Base-by-base conservation (phyloP, 2,888 invertebrate genomes). In the Tiphia femorata region DNA sequence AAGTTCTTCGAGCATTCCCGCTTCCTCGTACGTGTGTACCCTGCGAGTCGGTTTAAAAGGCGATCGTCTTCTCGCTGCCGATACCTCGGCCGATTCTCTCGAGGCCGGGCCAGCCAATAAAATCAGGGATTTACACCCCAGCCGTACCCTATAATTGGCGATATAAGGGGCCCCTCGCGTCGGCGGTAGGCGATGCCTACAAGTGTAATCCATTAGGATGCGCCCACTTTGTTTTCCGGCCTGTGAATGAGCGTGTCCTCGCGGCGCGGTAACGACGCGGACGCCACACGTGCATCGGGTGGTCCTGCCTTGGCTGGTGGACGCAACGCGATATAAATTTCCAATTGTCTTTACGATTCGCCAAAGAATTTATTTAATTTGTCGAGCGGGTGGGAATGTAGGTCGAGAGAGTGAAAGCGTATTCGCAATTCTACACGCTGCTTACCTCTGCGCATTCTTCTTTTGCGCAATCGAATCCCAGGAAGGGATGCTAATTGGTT, bases 171-270 rank as follows among this genome's bases (percentile, higher is more conserved):
- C 51, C 58, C 43, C 58, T 56, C 59, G 58, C 23, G n/a, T 38
- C 43, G 44, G 62, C 73, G 56, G 71, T 68, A 72, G 76, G 70
- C 74, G 72, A 76, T 70, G 60, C 67, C 53, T 77, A 76, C 76
- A 77, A 77, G 77, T 77, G 77, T 75, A 75, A 75, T 77, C 75
- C 76, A 77, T 77, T 77, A 73, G 67, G 76, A 77, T 75, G 77
- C 72, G 73, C 68, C 71, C 67, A 71, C 70, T 75, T 70, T 73
- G 71, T 73, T 72, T n/a, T 68, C 59, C 53, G 50, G 65, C 47
- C 46, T 43, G 51, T 37, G 54, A 49, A 50, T 46, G 60, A 44
- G 25, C 49, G 35, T 17, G 49, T 30, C 44, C 49, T 40, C 33
- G 35, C 37, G 47, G 41, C 57, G 41, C 53, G 25, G 14, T 25